Base-by-base conservation (phyloP, 2,888 invertebrate genomes). In the Oligia fasciuncula region DNA sequence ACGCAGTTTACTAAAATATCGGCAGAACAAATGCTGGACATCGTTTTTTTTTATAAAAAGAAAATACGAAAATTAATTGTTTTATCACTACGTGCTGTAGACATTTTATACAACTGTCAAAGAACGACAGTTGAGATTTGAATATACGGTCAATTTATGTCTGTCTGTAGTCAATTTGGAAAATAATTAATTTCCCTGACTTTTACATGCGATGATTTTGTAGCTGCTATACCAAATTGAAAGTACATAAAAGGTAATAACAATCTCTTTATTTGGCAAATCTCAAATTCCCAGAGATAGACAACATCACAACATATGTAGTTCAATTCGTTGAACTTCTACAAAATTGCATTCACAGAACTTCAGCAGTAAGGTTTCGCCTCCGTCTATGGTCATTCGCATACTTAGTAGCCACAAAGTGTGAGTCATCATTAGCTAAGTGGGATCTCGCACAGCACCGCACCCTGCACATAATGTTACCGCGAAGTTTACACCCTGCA, bases 401-500 rank as follows among this genome's bases (percentile, higher is more conserved):
- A 19, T 17, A 70, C 75, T 80, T 84, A 68, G 67, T 66, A 72
- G 86, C 86, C 86, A 62, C 84, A 82, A 63, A 78, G 57, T 86
- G 91, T 91, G 91, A 91, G 88, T 92, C 93, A 93, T 90, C 88
- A 89, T 90, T 87, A 85, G 87, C 90, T 92, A 91, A 93, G 92
- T 92, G 91, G 87, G 83, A 90, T 90, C 89, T 90, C 83, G 78
- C 86, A 84, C 82, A 80, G 73, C 82, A 81, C 83, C 88, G 84
- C 92, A 80, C 91, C 89, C 87, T 84, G 85, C 80, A 87, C 81
- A 84, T 82, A 69, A 84, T 77, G 62, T 79, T 80, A 76, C 83
- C 78, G 43, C 66, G 40, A 51, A 76, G 79, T 81, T 81, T 87
- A 88, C 81, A 79, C 78, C 81, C 77, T 80, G 77, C 79, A 79